Percentiles rank a stretch among this genome's conserved stretches.
Conservation (phyloP, 2,797 vertebrate genomes). For the Urosaurus nigricauda region DNA sequence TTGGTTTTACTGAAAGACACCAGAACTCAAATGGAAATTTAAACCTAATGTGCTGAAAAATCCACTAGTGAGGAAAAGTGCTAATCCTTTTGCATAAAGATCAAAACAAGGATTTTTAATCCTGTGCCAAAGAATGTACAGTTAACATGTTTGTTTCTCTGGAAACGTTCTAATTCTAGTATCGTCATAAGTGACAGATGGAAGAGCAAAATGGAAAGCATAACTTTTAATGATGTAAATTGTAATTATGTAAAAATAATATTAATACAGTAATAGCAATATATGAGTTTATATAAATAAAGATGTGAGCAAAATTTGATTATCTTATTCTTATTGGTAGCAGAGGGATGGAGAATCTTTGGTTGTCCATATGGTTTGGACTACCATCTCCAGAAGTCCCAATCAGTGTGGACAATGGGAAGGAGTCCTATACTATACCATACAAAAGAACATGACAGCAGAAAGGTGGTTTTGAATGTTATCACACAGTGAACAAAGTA, state of each 20-base stretch:
- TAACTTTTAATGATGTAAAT: conserved; percentile 31
- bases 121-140: conserved; percentile 27
- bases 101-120: conserved; percentile 29
- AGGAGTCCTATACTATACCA: too few species aligned
- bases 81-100: conserved; percentile 37
- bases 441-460: background rate
- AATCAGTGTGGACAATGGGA: background rate
- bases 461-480: background rate
- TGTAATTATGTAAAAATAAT: conserved; percentile 22
- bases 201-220: conserved; percentile 21
- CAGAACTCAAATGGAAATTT: conserved; percentile 37
- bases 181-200: conserved; percentile 40
- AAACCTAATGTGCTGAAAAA: conserved; percentile 22
- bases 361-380: background rate
- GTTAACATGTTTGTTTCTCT: conserved; percentile 27
- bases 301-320: background rate
- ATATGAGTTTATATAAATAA: conserved; percentile 25
- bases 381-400: background rate
- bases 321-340: background rate
- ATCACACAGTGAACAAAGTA: background rate
- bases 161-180: background rate
- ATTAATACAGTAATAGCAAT: conserved; percentile 8
- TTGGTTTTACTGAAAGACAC: conserved; percentile 15
- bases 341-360: background rate
- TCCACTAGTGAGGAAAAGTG: background rate